phyloP scores from a whole-genome alignment of 92 coral and sea anemone species.

The Heteractis magnifica region DNA sequence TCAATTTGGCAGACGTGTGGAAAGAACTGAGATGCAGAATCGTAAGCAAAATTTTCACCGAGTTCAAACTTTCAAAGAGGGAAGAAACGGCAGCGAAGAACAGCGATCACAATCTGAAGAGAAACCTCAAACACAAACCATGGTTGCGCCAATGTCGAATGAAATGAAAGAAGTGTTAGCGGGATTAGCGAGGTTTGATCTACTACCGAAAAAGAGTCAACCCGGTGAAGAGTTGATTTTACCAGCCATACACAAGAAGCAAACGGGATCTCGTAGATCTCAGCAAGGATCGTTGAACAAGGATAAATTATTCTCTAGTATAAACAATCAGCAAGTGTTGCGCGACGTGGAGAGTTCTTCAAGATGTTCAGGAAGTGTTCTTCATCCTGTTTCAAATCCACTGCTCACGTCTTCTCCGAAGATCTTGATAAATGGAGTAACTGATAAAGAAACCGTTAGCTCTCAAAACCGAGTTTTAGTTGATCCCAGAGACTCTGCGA shows the following conservation, averaged over 20 bases:
- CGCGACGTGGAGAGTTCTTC: conserved; percentile 38
- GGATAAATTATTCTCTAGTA: conserved; percentile 21
- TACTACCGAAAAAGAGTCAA: conserved; percentile 36
- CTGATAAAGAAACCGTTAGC: not conserved
- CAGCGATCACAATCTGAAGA: not conserved
- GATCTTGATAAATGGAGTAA: not conserved
- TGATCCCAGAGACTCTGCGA: not conserved
- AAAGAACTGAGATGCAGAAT: not conserved
- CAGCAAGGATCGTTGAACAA: conserved; percentile 10
- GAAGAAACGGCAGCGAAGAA: not conserved
- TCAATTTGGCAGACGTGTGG: not conserved
- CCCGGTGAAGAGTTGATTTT: not conserved
- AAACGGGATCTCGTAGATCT: conserved; percentile 5
- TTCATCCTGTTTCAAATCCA: too few relatives aligned
- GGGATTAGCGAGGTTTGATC: conserved; percentile 49
- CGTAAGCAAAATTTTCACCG: not conserved
- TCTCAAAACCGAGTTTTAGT: not conserved
- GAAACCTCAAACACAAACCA: not conserved
- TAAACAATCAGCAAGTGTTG: conserved; percentile 37
- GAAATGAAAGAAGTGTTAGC: conserved; percentile 59
- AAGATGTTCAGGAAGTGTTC: conserved; percentile 8
- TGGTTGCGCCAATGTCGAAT: conserved; percentile 55
- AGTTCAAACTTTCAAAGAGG: not conserved
- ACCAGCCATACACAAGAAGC: conserved; percentile 4
- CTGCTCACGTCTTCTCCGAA: not conserved